A percentile compares a stretch with the other conserved stretches of the same genome.
Conservation (phyloP, 1,140 invertebrate genomes). For the Heliothis virescens region DNA sequence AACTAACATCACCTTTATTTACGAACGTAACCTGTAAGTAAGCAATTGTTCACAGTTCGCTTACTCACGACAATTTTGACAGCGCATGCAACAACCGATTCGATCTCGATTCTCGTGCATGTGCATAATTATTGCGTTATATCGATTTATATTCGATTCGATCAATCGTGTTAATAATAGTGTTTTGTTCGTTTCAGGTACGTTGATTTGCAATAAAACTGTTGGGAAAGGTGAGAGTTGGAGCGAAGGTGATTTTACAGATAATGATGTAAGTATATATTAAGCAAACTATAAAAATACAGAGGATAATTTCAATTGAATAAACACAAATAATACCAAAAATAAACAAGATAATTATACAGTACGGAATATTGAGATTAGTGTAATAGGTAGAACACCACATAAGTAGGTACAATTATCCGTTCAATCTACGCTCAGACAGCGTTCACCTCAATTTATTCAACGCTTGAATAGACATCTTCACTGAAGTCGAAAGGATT, state of each 20-base stretch:
- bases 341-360: too few relatives aligned
- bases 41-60: slow-evolving; percentile 29
- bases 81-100: slow-evolving; percentile 31
- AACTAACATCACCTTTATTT: slow-evolving; percentile 18
- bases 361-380: too few relatives aligned
- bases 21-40: slow-evolving; percentile 13
- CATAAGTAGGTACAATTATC: too few relatives aligned
- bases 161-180: slow-evolving; percentile 35
- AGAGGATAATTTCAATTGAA: not conserved
- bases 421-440: too few relatives aligned
- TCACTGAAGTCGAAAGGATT: too few relatives aligned
- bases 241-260: not conserved
- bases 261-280: not conserved
- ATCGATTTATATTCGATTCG: slow-evolving; percentile 32
- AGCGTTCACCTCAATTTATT: too few relatives aligned
- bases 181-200: slow-evolving; percentile 28
- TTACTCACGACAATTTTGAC: slow-evolving; percentile 36
- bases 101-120: slow-evolving; percentile 24
- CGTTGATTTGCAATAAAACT: slow-evolving; percentile 5
- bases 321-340: too few relatives aligned
- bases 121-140: slow-evolving; percentile 32
- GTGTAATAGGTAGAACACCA: too few relatives aligned
- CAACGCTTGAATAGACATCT: too few relatives aligned
- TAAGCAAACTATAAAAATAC: not conserved
- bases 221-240: slow-evolving; percentile 10